These are phyloP conservation scores for Minunthozetes semirufus DNA, from an alignment of 2,888 invertebrate genomes.

Conservation along the genomic window DNA sequence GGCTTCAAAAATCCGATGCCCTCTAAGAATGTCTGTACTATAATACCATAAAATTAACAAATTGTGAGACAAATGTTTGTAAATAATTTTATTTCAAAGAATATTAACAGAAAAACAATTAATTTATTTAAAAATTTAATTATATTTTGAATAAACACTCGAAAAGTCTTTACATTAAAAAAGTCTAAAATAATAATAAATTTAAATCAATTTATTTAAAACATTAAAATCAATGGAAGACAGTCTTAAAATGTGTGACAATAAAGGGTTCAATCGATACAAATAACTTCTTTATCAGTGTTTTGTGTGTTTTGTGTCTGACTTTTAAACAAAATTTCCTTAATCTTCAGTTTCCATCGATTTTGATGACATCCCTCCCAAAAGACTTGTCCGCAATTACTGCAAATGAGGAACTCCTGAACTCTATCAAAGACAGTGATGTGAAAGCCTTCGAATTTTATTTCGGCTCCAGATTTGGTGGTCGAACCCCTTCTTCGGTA, in stretches of 20 bases:
- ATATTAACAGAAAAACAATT: too few species aligned
- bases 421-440: slow-evolving; percentile 50
- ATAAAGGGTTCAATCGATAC: neutral
- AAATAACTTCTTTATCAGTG: slow-evolving; percentile 2
- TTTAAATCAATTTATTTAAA: too few species aligned
- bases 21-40: too few species aligned
- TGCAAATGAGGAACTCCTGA: slow-evolving; percentile 61
- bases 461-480: slow-evolving; percentile 38
- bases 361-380: slow-evolving; percentile 58
- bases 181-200: too few species aligned
- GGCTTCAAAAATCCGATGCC: neutral
- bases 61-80: too few species aligned
- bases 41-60: too few species aligned
- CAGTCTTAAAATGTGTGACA: too few species aligned
- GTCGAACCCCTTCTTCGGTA: slow-evolving; percentile 30
- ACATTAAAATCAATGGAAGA: too few species aligned
- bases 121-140: too few species aligned
- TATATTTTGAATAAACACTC: too few species aligned
- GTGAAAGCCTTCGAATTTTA: slow-evolving; percentile 52
- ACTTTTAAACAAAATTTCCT: neutral
- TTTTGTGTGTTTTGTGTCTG: neutral
- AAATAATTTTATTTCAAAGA: too few species aligned
- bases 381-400: slow-evolving; percentile 65
- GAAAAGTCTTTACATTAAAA: too few species aligned
- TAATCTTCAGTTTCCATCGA: slow-evolving; percentile 33